Evolutionary conservation across 2,113 vertebrate species (phyloP), one percentile per base, ranked within the genome.

Genomic region (Chaenogobius annularis): DNA sequence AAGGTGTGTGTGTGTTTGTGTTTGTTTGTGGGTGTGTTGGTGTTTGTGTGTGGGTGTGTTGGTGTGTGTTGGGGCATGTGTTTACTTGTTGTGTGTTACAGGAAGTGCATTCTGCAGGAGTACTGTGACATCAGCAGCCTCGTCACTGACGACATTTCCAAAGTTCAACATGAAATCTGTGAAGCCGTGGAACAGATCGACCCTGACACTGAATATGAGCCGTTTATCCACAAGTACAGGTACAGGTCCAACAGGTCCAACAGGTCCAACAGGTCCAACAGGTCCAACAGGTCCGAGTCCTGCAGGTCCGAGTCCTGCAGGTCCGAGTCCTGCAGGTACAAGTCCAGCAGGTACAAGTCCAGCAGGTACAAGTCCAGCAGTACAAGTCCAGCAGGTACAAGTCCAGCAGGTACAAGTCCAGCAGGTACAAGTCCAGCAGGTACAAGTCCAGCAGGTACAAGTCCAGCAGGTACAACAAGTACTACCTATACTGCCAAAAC

Each of bases 81-180:
- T 55, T 3, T 56, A 31, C 26, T 2, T 31, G 26, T 31, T 31
- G 26, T 44, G 0, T 11, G 7, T 20, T 0, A 23, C 54, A 56
- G 97, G 67, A 96, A 95, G 88, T 94, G 95, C 46, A 96, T 98
- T 81, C 93, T 99, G 89, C 94, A 97, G 92, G 97, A 99, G 84
- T 98, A 98, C 73, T 96, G 95, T 44, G 95, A 98, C 84, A 98
- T 97, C 90, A 99, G 95, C 83, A 98, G 96, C 72, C 95, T 99
- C 72, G 91, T 97, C 80, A 95, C 95, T 8, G 97, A 98, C 69
- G 96, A 98, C 85, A 96, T 98, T 10, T 96, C 96, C 2, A 96
- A 95, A 69, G 95, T 97, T 12, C 98, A 99, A 82, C 96, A 96
- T 82, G 96, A 98, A 81, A 97, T 99, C 70, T 93, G 96, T 10